phyloP scores from a whole-genome alignment of 2,113 vertebrate genomes.

The Prolemur simus region DNA sequence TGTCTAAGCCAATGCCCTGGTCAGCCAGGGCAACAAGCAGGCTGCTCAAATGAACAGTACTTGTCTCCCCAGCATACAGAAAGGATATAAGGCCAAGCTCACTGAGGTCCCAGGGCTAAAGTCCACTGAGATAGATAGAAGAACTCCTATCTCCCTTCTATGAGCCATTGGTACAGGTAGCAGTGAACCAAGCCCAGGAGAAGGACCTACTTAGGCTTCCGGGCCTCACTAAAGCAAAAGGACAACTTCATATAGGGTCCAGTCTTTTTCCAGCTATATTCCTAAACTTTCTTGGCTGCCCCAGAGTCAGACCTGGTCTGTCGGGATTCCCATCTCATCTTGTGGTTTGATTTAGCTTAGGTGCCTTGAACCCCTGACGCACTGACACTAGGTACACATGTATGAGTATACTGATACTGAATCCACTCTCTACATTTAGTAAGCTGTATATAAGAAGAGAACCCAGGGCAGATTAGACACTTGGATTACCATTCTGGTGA shows the following conservation, averaged over 20 bases:
- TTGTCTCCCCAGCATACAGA: not conserved
- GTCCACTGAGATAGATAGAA: not conserved
- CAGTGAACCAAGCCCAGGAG: not conserved
- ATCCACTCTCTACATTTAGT: not conserved
- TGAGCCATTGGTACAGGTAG: not conserved
- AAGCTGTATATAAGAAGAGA: not conserved
- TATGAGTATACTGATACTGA: not conserved
- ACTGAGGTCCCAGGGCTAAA: not conserved
- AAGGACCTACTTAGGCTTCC: not conserved
- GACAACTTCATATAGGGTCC: not conserved
- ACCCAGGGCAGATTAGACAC: constrained; percentile 22
- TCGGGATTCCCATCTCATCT: not conserved
- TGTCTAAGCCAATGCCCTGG: not conserved
- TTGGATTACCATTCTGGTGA: constrained; percentile 10
- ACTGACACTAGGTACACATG: not conserved
- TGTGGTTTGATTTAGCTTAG: not conserved
- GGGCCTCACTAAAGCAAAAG: constrained; percentile 40
- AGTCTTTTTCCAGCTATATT: not conserved
- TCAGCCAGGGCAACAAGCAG: not conserved
- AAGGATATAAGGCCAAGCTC: constrained; percentile 15
- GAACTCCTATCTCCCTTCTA: not conserved
- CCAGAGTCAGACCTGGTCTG: not conserved
- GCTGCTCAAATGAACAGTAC: not conserved
- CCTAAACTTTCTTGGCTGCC: not conserved
- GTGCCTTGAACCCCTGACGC: not conserved